Evolutionary conservation across 2,797 vertebrate species (phyloP).

Genomic region (Odontamblyopus lacepedii): DNA sequence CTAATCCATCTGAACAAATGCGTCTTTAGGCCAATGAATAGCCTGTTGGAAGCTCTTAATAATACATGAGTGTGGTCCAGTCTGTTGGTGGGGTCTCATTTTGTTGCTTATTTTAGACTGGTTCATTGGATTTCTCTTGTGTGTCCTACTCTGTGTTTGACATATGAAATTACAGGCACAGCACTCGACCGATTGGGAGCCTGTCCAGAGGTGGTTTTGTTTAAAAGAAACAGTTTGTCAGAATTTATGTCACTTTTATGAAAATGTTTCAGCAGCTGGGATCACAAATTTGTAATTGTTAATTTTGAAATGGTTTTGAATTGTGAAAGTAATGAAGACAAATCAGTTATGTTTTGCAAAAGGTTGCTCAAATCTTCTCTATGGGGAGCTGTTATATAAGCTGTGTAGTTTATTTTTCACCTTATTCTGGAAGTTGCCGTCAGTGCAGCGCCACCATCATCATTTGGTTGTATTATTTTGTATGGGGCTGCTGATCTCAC

Average conservation of each 20-base stretch:
- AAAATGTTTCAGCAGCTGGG: too few species aligned
- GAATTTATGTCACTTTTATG: not conserved
- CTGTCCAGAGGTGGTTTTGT: not conserved
- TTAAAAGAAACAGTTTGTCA: not conserved
- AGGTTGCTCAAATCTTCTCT: not conserved
- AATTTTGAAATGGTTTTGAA: not conserved
- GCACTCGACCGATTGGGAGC: not conserved
- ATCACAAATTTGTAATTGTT: not conserved
- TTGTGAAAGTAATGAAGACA: not conserved
- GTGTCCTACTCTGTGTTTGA: conserved; percentile 4
- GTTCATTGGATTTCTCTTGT: conserved; percentile 9
- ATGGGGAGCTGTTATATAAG: not conserved
- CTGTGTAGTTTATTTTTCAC: too few species aligned
- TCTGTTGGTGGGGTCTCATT: conserved; percentile 17
- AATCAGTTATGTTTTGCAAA: not conserved
- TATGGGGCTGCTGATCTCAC: too few species aligned
- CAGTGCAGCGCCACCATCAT: too few species aligned
- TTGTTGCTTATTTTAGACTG: conserved; percentile 19
- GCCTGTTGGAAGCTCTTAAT: conserved; percentile 49
- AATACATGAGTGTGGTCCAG: conserved; percentile 46
- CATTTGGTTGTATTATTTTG: too few species aligned
- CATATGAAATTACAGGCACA: conserved; percentile 8
- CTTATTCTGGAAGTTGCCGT: too few species aligned
- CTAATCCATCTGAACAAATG: conserved; percentile 25
- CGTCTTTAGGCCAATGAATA: conserved; percentile 45